phyloP scores from a whole-genome alignment of 1,140 invertebrate species.

The Chironomus tepperi region DNA sequence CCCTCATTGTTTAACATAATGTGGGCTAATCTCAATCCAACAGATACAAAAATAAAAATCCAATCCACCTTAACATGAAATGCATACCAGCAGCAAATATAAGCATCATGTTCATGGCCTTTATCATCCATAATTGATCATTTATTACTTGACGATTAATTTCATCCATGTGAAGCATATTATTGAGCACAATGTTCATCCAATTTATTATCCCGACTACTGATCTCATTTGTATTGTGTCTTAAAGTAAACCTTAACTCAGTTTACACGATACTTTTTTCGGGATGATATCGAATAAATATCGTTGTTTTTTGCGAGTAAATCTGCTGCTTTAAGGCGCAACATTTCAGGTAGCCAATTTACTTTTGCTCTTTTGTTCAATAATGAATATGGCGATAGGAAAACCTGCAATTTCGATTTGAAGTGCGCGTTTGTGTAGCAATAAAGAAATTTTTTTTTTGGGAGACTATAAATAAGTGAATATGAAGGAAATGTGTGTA shows the following conservation, averaged over 20 bases:
- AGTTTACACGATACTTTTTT: not conserved
- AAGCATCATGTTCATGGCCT: not conserved
- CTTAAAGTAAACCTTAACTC: not conserved
- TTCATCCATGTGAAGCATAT: not conserved
- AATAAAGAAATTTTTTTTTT: too few relatives aligned
- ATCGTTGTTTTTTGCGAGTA: not conserved
- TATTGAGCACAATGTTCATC: not conserved
- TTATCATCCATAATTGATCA: conserved; percentile 13
- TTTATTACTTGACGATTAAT: conserved; percentile 9
- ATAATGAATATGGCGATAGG: not conserved
- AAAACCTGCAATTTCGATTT: too few relatives aligned
- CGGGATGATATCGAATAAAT: not conserved
- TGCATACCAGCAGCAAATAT: too few relatives aligned
- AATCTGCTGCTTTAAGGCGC: not conserved
- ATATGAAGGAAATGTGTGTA: too few relatives aligned
- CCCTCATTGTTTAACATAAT: too few relatives aligned
- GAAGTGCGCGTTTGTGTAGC: too few relatives aligned
- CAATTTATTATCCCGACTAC: conserved; percentile 7
- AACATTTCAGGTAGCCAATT: conserved; percentile 8
- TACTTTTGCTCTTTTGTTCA: not conserved
- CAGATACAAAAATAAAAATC: too few relatives aligned
- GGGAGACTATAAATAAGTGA: too few relatives aligned
- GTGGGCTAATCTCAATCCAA: too few relatives aligned
- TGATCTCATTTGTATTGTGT: not conserved
- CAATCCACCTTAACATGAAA: too few relatives aligned